Evolutionary conservation across 2,888 invertebrate species (phyloP).

Genomic region (Cryptus viduatorius): DNA sequence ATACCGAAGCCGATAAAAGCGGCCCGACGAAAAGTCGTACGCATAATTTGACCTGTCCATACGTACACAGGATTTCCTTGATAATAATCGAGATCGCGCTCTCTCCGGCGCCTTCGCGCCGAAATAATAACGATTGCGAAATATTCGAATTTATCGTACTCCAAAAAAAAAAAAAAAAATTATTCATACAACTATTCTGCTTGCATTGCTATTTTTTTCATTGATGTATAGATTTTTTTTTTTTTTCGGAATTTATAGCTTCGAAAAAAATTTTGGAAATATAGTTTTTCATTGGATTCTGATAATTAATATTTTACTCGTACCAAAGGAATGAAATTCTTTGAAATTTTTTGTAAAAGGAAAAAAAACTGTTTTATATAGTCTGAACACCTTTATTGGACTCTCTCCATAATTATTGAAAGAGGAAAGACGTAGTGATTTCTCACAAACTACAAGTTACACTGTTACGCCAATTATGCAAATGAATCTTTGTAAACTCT

Average conservation of each 20-base stretch:
- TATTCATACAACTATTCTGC: too few relatives aligned
- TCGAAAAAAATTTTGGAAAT: too few relatives aligned
- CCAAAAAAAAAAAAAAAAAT: slow-evolving; percentile 6
- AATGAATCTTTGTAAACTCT: slow-evolving; percentile 31
- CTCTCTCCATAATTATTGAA: background rate
- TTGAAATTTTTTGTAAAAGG: too few relatives aligned
- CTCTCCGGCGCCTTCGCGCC: background rate
- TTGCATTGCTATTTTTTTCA: too few relatives aligned
- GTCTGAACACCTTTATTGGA: background rate
- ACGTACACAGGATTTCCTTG: slow-evolving; percentile 28
- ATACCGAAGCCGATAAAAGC: slow-evolving; percentile 14
- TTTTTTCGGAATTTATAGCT: too few relatives aligned
- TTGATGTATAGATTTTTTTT: too few relatives aligned
- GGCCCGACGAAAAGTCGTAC: slow-evolving; percentile 42
- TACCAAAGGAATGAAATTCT: too few relatives aligned
- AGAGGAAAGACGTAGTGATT: background rate
- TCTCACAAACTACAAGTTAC: background rate
- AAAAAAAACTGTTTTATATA: too few relatives aligned
- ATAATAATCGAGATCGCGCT: slow-evolving; percentile 31
- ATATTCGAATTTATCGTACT: background rate
- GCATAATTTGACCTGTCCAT: slow-evolving; percentile 44
- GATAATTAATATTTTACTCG: too few relatives aligned
- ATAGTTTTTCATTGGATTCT: too few relatives aligned
- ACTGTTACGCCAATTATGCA: slow-evolving; percentile 43
- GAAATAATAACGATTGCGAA: background rate